These are phyloP conservation scores for Melanotus villosus DNA, from an alignment of 2,888 invertebrate species.

Conservation along the genomic window DNA sequence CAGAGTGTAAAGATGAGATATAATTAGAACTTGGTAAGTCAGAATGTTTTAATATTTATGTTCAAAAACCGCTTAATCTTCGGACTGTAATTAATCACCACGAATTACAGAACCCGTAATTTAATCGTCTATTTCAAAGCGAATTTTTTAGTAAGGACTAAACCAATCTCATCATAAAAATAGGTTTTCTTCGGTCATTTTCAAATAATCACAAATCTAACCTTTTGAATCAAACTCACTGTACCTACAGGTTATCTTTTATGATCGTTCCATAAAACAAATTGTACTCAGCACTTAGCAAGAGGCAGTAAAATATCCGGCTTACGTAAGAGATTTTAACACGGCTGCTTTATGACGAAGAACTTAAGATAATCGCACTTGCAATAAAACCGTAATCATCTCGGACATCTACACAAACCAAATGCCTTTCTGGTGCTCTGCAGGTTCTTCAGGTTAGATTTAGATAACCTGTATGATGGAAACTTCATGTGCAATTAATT, in stretches of 20 bases:
- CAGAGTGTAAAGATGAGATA: constrained; percentile 1
- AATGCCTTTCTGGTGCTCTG: background rate
- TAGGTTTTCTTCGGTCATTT: background rate
- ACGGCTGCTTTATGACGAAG: constrained; percentile 5
- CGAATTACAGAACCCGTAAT: constrained; percentile 7
- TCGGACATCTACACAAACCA: background rate
- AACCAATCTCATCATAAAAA: background rate
- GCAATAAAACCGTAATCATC: constrained; percentile 2
- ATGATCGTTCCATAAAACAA: constrained; percentile 5
- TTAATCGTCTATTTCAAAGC: constrained; percentile 1
- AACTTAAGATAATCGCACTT: background rate
- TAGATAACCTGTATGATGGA: background rate
- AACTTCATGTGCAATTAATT: constrained; percentile 9
- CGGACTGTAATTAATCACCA: background rate
- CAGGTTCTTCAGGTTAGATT: background rate
- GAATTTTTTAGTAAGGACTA: background rate
- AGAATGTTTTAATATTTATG: background rate
- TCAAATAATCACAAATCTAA: background rate
- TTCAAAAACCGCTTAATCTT: background rate
- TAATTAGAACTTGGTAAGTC: background rate
- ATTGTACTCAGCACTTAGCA: background rate
- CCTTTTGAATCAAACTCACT: background rate
- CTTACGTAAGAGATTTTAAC: background rate
- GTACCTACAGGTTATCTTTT: background rate
- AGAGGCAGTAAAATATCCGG: background rate